A percentile compares a stretch with the other conserved stretches of the same genome.
Evolutionary conservation across 1,140 invertebrate species (phyloP).

Genomic region (Melipona quadrifasciata): DNA sequence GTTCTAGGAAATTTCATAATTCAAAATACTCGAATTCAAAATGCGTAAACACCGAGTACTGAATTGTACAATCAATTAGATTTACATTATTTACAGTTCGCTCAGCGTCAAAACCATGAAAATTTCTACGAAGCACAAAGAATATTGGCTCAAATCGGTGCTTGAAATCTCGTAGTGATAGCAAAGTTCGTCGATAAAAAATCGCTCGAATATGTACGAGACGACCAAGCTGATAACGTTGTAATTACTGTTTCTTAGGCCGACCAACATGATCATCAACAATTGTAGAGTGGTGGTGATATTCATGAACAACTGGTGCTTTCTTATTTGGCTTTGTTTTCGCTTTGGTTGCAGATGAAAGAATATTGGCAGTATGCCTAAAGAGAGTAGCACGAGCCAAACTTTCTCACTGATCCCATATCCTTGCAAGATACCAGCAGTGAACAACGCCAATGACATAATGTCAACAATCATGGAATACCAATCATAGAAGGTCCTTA

Average conservation of each 20-base stretch:
- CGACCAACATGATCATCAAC: conserved; percentile 67
- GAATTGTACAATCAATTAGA: conserved; percentile 5
- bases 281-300: conserved; percentile 69
- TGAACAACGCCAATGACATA: conserved; percentile 75
- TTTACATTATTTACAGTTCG: conserved; percentile 62
- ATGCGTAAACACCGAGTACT: neutral
- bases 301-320: conserved; percentile 66
- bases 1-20: neutral
- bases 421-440: conserved; percentile 73
- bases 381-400: conserved; percentile 67
- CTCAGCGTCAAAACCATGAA: conserved; percentile 74
- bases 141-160: conserved; percentile 76
- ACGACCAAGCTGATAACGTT: conserved; percentile 75
- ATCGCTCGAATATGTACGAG: conserved; percentile 74
- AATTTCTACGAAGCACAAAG: conserved; percentile 76
- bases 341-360: conserved; percentile 68
- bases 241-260: conserved; percentile 70
- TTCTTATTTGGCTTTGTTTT: conserved; percentile 68
- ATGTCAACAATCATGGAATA: conserved; percentile 74
- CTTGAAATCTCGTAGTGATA: conserved; percentile 78
- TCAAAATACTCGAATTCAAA: neutral
- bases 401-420: conserved; percentile 68
- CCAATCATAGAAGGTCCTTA: conserved; percentile 76
- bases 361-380: conserved; percentile 71
- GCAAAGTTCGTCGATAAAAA: conserved; percentile 77